Percentiles rank a stretch among this genome's conserved stretches.
Evolutionary conservation across 2,797 vertebrate species (phyloP).

Genomic region (Gouania willdenowi): DNA sequence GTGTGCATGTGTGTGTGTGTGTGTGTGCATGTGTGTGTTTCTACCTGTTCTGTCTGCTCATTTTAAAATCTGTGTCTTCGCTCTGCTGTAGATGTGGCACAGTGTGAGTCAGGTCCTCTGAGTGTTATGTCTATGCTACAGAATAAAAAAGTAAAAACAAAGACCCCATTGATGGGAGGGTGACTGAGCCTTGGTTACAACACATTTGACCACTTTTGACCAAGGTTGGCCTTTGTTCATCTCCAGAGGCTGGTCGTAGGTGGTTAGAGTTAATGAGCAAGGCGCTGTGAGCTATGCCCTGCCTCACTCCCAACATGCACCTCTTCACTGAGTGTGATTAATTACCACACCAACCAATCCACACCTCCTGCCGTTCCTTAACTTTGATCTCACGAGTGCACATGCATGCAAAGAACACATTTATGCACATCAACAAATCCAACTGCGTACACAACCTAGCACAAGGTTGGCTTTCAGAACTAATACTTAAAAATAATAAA

Average conservation of each 20-base stretch:
- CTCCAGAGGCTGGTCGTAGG: constrained; percentile 57
- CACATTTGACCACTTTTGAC: constrained; percentile 58
- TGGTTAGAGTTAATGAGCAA: constrained; percentile 60
- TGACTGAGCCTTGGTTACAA: constrained; percentile 44
- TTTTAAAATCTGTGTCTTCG: constrained; percentile 13
- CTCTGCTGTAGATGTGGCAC: constrained; percentile 49
- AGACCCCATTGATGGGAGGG: constrained; percentile 20
- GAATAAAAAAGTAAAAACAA: constrained; percentile 20
- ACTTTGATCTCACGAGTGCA: neutral
- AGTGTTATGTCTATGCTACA: too few species aligned
- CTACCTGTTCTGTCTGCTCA: constrained; percentile 33
- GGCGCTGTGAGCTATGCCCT: constrained; percentile 54
- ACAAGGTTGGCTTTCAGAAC: too few species aligned
- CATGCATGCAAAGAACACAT: constrained; percentile 14
- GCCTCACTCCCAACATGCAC: constrained; percentile 65
- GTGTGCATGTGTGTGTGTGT: too few species aligned
- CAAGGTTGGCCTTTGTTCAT: constrained; percentile 42
- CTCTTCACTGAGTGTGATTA: constrained; percentile 70
- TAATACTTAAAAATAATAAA: too few species aligned
- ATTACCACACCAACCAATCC: constrained; percentile 54
- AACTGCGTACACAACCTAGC: constrained; percentile 26
- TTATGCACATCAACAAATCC: constrained; percentile 13
- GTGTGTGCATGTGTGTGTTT: too few species aligned
- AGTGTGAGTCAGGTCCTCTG: constrained; percentile 39
- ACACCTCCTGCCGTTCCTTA: constrained; percentile 6